Conservation (phyloP, 2,888 invertebrate genomes). For the Yponomeuta cagnagella region DNA sequence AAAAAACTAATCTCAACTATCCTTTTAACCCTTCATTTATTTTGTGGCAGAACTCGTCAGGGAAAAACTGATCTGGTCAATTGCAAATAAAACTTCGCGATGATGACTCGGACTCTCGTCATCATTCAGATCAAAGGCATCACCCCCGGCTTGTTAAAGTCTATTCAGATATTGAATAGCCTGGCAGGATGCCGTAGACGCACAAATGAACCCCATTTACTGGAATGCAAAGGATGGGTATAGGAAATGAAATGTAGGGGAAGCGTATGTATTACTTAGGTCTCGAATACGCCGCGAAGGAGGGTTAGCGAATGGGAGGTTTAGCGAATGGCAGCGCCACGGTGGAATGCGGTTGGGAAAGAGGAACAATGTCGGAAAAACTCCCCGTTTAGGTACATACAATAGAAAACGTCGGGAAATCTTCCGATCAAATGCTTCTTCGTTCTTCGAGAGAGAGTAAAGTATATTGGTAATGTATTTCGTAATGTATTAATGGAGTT, state of each 20-base stretch:
- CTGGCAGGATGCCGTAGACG: constrained; percentile 16
- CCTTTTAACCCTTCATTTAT: not conserved
- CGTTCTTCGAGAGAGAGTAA: no score
- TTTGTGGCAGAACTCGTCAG: not conserved
- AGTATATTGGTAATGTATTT: no score
- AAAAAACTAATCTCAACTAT: no score
- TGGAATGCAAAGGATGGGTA: not conserved
- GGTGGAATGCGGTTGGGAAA: no score
- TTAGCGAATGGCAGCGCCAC: no score
- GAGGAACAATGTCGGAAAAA: no score
- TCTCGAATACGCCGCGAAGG: not conserved
- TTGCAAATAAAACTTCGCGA: not conserved
- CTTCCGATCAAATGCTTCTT: no score
- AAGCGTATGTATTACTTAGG: not conserved
- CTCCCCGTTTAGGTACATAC: no score
- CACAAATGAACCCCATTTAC: not conserved
- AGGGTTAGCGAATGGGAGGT: no score
- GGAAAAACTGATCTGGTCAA: not conserved
- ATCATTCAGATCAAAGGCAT: constrained; percentile 39
- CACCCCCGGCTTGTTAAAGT: constrained; percentile 32
- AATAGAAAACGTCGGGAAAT: no score
- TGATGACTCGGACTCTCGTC: not conserved
- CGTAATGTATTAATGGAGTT: no score
- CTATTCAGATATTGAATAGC: constrained; percentile 28
- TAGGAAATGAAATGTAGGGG: not conserved